Conservation (phyloP, 1,140 invertebrate species). For the Campodea augens region DNA sequence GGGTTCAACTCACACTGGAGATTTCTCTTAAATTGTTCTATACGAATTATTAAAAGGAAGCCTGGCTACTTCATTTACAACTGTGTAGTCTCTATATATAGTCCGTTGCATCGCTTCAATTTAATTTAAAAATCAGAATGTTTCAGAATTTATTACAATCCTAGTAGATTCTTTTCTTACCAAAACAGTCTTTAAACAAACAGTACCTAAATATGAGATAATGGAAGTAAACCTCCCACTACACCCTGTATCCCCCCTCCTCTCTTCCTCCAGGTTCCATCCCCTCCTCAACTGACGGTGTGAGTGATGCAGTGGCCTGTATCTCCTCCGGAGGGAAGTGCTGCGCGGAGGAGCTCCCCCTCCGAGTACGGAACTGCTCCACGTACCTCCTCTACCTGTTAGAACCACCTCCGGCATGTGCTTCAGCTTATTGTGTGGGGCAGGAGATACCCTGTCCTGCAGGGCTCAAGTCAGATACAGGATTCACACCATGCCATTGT, state of each 20-base stretch:
- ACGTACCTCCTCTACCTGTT: constrained; percentile 16
- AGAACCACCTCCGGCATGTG: constrained; percentile 15
- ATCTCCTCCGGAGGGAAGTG: constrained; percentile 14
- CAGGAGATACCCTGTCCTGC: constrained; percentile 14
- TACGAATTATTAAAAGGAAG: too few species aligned
- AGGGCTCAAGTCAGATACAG: constrained; percentile 13
- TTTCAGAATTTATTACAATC: too few species aligned
- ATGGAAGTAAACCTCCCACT: not conserved
- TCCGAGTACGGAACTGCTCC: constrained; percentile 16
- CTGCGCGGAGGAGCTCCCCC: constrained; percentile 13
- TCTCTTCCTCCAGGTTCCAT: constrained; percentile 12
- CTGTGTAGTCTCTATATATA: too few species aligned
- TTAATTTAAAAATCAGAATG: too few species aligned
- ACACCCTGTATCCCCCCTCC: not conserved
- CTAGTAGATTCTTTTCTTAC: too few species aligned
- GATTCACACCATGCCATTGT: constrained; percentile 17
- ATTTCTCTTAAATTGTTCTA: too few species aligned
- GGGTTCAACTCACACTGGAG: too few species aligned
- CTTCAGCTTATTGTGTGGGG: constrained; percentile 17
- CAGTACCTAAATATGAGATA: not conserved
- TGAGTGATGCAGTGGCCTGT: constrained; percentile 14
- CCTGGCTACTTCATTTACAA: too few species aligned
- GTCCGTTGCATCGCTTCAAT: too few species aligned
- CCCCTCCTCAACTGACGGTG: constrained; percentile 16
- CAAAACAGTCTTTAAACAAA: not conserved